phyloP scores from a whole-genome alignment of 2,888 invertebrate species.

The Leptopilina drosophilae region DNA sequence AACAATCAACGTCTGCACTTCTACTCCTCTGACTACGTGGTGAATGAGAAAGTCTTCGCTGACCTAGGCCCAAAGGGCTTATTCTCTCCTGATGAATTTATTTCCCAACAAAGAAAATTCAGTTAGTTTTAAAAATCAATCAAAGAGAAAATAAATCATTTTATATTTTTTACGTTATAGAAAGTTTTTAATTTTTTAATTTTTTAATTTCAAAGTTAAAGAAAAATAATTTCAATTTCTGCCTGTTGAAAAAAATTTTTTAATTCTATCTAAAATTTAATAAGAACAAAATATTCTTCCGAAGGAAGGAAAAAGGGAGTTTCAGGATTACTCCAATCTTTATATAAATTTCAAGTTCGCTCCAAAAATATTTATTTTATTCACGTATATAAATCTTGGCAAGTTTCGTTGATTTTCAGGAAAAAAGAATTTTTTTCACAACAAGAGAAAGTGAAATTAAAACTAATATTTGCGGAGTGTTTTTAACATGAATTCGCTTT shows the following conservation, averaged over 20 bases:
- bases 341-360: neutral
- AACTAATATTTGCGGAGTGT: no score
- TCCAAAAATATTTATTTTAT: constrained; percentile 19
- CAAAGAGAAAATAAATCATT: no score
- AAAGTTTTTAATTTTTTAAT: no score
- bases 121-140: neutral
- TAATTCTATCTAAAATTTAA: neutral
- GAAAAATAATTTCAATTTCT: no score
- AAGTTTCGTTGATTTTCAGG: no score
- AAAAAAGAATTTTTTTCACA: no score
- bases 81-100: constrained; percentile 57
- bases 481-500: no score
- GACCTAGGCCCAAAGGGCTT: constrained; percentile 63
- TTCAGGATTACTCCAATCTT: neutral
- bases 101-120: neutral
- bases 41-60: constrained; percentile 68
- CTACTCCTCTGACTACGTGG: constrained; percentile 70
- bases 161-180: no score
- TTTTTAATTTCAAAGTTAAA: no score
- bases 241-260: no score
- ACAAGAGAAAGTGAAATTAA: no score
- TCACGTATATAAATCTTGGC: neutral
- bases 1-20: constrained; percentile 70
- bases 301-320: neutral
- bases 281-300: neutral